Evolutionary conservation across 1,140 invertebrate genomes (phyloP).

Genomic region (Diorhabda sublineata): DNA sequence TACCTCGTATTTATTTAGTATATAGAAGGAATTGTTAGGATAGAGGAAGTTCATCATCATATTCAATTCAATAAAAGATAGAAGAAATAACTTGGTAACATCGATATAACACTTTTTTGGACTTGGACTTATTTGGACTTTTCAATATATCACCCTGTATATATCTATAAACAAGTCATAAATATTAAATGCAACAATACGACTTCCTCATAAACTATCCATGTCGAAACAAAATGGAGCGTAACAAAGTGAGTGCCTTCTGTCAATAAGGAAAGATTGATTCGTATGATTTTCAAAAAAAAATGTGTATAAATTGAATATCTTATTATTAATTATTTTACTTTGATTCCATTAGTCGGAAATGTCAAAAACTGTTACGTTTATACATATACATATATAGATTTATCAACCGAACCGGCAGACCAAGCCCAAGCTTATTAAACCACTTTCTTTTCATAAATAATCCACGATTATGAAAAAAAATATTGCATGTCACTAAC

Average conservation of each 20-base stretch:
- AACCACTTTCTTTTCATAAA: conserved; percentile 14
- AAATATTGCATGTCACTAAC: not conserved
- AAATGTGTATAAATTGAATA: not conserved
- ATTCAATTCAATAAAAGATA: too few species aligned
- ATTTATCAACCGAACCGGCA: conserved; percentile 7
- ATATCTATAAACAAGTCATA: too few species aligned
- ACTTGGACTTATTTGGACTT: too few species aligned
- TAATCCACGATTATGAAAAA: conserved; percentile 1
- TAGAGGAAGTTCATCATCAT: too few species aligned
- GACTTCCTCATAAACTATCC: too few species aligned
- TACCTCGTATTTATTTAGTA: too few species aligned
- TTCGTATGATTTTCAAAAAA: not conserved
- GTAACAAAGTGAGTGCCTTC: not conserved
- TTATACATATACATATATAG: conserved; percentile 10
- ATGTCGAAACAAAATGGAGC: not conserved
- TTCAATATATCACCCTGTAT: too few species aligned
- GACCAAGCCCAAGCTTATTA: conserved; percentile 10
- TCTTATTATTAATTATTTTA: conserved; percentile 1
- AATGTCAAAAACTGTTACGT: conserved; percentile 11
- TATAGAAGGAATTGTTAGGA: too few species aligned
- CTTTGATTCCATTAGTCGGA: conserved; percentile 7
- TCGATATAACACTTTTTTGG: too few species aligned
- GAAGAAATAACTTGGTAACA: too few species aligned
- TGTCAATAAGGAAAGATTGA: not conserved
- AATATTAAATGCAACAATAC: too few species aligned